Conservation (phyloP, 2,888 invertebrate genomes). For the Cephus nigrinus region DNA sequence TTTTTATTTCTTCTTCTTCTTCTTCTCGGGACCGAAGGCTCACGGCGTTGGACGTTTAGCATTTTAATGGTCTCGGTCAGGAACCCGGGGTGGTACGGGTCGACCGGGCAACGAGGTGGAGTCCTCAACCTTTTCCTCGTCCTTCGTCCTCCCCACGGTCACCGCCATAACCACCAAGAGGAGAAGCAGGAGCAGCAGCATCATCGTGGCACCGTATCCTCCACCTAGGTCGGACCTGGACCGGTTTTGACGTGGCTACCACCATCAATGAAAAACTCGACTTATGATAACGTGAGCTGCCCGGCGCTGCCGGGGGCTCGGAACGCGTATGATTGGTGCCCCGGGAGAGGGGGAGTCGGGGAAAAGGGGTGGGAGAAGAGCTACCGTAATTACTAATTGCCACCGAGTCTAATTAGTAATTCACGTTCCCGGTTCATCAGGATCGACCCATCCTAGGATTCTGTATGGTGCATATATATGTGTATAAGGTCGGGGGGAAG, state of each 20-base stretch:
- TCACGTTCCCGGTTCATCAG: slow-evolving; percentile 30
- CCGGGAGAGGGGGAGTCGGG: slow-evolving; percentile 12
- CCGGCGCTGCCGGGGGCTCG: slow-evolving; percentile 11
- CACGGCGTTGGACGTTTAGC: slow-evolving; percentile 46
- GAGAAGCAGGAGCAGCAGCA: neutral
- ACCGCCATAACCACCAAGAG: slow-evolving; percentile 12
- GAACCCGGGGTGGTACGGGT: slow-evolving; percentile 21
- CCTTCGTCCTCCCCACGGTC: slow-evolving; percentile 6
- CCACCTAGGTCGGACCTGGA: slow-evolving; percentile 39
- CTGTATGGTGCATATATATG: neutral
- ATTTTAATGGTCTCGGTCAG: slow-evolving; percentile 51
- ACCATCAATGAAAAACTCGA: slow-evolving; percentile 61
- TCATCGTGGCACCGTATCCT: slow-evolving; percentile 16
- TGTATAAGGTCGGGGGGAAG: slow-evolving; percentile 2
- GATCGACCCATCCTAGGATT: slow-evolving; percentile 17
- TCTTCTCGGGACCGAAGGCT: neutral
- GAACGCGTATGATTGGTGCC: slow-evolving; percentile 30
- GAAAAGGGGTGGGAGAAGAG: slow-evolving; percentile 20
- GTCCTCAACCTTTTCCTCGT: slow-evolving; percentile 16
- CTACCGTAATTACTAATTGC: slow-evolving; percentile 62
- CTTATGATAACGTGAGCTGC: slow-evolving; percentile 50
- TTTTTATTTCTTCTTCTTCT: slow-evolving; percentile 3
- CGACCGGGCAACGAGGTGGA: slow-evolving; percentile 26
- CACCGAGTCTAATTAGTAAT: slow-evolving; percentile 56
- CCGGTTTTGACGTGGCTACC: slow-evolving; percentile 54